A percentile compares a stretch with the other conserved stretches of the same genome.
These are phyloP conservation scores for Dromiciops gliroides DNA, from an alignment of 2,113 vertebrate genomes.

Conservation along the genomic window DNA sequence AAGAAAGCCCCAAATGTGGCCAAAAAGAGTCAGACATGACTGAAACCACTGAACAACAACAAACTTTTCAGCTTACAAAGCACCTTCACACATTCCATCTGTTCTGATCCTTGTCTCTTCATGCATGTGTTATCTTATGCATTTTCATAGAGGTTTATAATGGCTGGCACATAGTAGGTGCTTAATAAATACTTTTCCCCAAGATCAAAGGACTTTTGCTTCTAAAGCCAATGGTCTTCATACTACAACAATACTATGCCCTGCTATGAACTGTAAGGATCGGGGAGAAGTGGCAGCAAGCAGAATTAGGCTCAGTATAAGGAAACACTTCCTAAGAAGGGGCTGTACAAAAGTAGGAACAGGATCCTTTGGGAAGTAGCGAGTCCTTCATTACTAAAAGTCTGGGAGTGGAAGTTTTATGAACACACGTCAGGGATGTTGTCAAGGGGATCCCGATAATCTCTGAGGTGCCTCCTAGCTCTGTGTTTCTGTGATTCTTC, in stretches of 20 bases:
- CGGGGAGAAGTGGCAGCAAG: neutral
- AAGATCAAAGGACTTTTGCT: neutral
- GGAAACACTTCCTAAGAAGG: neutral
- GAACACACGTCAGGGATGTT: neutral
- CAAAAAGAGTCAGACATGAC: too few species aligned
- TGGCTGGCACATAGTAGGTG: neutral
- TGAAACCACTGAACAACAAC: too few species aligned
- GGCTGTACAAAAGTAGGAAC: neutral
- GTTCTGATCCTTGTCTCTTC: neutral
- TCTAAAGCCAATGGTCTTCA: neutral
- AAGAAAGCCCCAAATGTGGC: too few species aligned
- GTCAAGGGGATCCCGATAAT: neutral
- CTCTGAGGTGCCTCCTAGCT: neutral
- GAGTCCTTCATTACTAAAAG: neutral
- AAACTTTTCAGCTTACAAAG: neutral
- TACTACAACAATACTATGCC: neutral
- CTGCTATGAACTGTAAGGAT: neutral
- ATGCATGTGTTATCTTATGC: neutral
- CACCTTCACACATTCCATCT: neutral
- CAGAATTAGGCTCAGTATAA: neutral
- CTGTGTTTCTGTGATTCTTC: neutral
- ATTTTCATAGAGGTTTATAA: neutral
- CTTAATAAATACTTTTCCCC: neutral
- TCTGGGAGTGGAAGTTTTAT: neutral
- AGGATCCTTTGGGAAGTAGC: neutral